Percentiles rank a stretch among this genome's conserved stretches.
These are phyloP conservation scores for Columba guinea DNA, from an alignment of 2,797 vertebrate genomes.

Conservation along the genomic window DNA sequence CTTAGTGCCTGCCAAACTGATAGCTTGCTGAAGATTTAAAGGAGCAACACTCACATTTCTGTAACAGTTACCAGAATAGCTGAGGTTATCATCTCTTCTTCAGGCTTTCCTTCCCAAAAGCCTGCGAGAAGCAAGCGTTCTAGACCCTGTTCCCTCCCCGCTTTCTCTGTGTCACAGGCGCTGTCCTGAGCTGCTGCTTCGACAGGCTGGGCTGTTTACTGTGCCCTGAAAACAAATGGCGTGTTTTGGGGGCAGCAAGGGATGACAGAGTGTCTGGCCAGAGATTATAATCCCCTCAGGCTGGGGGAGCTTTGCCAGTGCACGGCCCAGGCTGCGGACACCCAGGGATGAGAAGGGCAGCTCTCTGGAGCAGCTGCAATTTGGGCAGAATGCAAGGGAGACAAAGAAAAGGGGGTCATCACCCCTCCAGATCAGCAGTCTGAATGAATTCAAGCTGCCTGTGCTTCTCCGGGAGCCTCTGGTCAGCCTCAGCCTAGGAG, in stretches of 20 bases:
- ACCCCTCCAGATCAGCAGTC: not conserved
- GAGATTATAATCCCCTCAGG: not conserved
- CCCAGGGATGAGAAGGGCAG: not conserved
- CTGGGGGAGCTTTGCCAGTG: not conserved
- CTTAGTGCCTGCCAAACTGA: constrained; percentile 8
- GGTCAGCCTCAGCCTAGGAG: not conserved
- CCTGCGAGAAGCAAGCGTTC: not conserved
- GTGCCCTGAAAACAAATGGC: not conserved
- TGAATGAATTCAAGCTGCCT: not conserved
- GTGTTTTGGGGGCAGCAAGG: not conserved
- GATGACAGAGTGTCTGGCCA: not conserved
- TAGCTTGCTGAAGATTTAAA: constrained; percentile 53
- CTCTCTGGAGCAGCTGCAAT: not conserved
- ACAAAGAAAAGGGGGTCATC: not conserved
- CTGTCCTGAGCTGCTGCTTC: not conserved
- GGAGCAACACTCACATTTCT: not conserved
- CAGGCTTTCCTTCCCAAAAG: not conserved
- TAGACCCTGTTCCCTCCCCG: not conserved
- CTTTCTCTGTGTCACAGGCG: not conserved
- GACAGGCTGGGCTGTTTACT: not conserved
- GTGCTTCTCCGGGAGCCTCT: not conserved
- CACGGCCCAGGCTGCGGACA: not conserved
- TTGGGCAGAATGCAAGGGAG: not conserved
- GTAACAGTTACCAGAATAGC: not conserved
- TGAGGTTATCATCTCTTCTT: not conserved